Base-by-base conservation (phyloP, 2,113 vertebrate species). In the Salvelinus sp. region DNA sequence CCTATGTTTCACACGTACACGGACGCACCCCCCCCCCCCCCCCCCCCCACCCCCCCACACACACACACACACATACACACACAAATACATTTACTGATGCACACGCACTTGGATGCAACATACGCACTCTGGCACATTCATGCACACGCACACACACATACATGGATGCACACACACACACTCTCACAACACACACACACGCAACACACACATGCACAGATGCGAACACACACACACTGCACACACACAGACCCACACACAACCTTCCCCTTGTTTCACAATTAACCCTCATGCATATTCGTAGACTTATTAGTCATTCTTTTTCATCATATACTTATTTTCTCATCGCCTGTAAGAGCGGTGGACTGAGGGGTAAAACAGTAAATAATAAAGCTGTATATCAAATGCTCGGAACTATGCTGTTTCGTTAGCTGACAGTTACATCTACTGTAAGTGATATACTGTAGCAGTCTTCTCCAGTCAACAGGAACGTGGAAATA, bases 1-100 rank as follows among this genome's bases (percentile, higher is more conserved):
- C 62, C 68, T 3, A n/a, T 23, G 13, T 27, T 57, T 63, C 25
- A 7, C 69, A 50, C 69, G 25, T 23, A n/a, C 66, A 54, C 67
- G 57, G 58, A 65, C 60, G 54, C 72, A 58, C 68, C 47, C 50
- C 22, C 71, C 63, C 28, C 62, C 44, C 4, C 57, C 71, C 63
- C 28, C 62, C 44, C 4, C 57, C n/a, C n/a, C n/a, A n/a, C 71
- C 62, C 28, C 62, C 38, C 4, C 57, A 16, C 54, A 33, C 18
- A 22, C 28, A n/a, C 3, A 18, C 30, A 47, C 71, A 18, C 54
- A 58, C 54, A 23, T n/a, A 30, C 57, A 65, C 47, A 48, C 23
- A 62, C 64, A 73, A 3, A 27, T 6, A 47, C n/a, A 67, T n/a
- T 28, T 10, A 58, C 74, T 33, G 50, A 38, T 30, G 38, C 54